Percentiles rank a stretch among this genome's conserved stretches.
Evolutionary conservation across 2,797 vertebrate species (phyloP).

Genomic region (Synaphobranchus kaupii): DNA sequence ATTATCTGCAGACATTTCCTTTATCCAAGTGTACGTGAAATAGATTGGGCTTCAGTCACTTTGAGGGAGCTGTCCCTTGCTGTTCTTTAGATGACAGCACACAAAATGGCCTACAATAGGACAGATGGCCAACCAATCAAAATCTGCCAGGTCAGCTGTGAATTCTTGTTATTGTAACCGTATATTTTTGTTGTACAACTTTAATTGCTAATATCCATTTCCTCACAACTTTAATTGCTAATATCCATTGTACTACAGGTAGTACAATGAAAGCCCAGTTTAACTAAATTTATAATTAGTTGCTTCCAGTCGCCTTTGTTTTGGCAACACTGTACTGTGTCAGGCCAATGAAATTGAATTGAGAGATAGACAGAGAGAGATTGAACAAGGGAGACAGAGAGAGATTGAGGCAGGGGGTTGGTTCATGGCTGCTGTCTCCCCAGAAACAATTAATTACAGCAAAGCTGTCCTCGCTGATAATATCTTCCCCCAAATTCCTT

Average conservation of each 20-base stretch:
- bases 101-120: neutral
- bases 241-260: neutral
- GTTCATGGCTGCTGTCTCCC: constrained; percentile 18
- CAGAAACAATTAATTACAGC: constrained; percentile 18
- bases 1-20: neutral
- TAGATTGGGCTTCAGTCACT: neutral
- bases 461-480: constrained; percentile 11
- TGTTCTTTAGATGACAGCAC: neutral
- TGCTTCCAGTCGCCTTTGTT: neutral
- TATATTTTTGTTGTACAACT: neutral
- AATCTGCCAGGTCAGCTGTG: neutral
- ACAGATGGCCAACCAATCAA: neutral
- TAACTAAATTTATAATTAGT: neutral
- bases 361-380: neutral
- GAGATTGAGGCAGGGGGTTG: neutral
- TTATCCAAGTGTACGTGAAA: neutral
- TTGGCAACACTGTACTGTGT: neutral
- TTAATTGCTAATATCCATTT: neutral
- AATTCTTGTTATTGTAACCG: neutral
- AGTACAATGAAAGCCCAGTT: neutral
- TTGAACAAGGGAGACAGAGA: neutral
- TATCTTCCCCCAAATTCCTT: constrained; percentile 19
- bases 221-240: neutral
- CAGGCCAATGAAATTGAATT: constrained; percentile 10
- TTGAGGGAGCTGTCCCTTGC: neutral